Conservation (phyloP, 30 jellyfish, hydroid and myxozoan species). For the Morbakka virulenta region DNA sequence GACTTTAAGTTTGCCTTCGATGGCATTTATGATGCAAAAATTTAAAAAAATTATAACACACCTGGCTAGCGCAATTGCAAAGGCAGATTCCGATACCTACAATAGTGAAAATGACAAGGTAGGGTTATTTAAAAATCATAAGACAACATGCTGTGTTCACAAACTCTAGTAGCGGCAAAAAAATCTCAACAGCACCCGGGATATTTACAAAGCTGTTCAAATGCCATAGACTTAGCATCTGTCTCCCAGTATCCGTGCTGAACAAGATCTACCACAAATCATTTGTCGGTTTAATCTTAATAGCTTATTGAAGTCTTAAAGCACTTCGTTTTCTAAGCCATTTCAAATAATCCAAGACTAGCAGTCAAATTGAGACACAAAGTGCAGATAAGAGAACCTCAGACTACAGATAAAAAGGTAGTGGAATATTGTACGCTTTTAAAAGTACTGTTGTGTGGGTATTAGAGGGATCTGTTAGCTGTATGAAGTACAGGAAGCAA, state of each 20-base stretch:
- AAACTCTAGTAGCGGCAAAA: background rate
- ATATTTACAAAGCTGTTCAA: background rate
- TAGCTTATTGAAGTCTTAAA: background rate
- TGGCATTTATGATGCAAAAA: too few species aligned
- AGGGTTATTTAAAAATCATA: background rate
- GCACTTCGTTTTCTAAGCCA: background rate
- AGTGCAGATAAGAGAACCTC: background rate
- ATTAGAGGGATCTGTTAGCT: too few species aligned
- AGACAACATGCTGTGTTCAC: background rate
- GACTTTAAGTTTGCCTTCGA: too few species aligned
- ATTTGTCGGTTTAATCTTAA: background rate
- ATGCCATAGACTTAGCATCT: background rate
- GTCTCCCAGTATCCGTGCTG: background rate
- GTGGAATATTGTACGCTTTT: too few species aligned
- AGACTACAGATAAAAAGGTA: background rate
- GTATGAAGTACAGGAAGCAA: too few species aligned
- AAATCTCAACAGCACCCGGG: background rate
- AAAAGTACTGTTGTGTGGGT: too few species aligned
- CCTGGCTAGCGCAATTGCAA: conserved; percentile 96
- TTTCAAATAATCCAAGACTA: background rate
- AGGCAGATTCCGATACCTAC: conserved; percentile 92
- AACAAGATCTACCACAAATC: background rate
- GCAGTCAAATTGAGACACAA: background rate
- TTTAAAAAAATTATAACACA: too few species aligned
- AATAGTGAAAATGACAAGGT: background rate